Conservation (phyloP, 2,797 vertebrate genomes). For the Sitta carolinensis region DNA sequence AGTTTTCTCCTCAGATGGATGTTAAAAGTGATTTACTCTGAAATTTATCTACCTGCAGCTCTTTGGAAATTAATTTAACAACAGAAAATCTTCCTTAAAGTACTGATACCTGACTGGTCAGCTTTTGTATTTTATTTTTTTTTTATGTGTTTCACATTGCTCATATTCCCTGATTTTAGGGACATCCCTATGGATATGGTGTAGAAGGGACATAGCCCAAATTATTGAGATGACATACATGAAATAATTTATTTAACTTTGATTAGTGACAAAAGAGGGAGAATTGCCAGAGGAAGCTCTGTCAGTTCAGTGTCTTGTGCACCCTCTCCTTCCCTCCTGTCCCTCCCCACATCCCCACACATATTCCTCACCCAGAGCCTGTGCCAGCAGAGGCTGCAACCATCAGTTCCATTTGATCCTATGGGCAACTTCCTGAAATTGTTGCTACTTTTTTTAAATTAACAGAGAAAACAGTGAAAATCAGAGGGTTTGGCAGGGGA, state of each 20-base stretch:
- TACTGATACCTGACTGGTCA: background rate
- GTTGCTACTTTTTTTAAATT: conserved; percentile 19
- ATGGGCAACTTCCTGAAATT: background rate
- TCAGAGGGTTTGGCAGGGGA: background rate
- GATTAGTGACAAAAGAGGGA: background rate
- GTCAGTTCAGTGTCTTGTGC: background rate
- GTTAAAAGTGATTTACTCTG: background rate
- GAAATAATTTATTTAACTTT: background rate
- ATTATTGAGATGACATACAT: background rate
- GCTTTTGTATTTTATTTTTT: background rate
- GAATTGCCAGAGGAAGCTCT: background rate
- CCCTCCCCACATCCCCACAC: background rate
- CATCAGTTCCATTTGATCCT: background rate
- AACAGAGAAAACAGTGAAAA: conserved; percentile 24
- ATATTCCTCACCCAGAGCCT: fast-evolving
- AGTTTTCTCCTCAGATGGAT: background rate
- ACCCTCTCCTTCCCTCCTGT: background rate
- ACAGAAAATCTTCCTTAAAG: background rate
- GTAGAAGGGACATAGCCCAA: background rate
- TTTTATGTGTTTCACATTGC: fast-evolving
- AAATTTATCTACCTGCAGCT: background rate
- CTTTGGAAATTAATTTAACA: background rate
- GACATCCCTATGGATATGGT: no score
- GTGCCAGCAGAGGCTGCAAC: background rate
- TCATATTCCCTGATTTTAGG: background rate